Evolutionary conservation across 2,797 vertebrate species (phyloP).

Genomic region (Gila robusta): DNA sequence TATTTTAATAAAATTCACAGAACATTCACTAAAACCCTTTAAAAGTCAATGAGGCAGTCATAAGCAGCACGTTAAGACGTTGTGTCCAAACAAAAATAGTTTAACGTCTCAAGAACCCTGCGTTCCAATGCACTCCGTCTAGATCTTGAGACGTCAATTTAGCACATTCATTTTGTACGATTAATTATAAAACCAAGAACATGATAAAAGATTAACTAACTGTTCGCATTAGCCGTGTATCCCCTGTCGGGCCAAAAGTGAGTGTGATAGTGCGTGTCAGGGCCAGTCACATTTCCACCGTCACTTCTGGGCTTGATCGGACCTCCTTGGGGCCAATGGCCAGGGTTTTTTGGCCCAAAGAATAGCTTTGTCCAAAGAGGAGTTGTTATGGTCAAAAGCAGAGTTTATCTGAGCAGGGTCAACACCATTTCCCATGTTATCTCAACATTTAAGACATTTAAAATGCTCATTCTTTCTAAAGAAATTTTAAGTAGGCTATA

Average conservation of each 20-base stretch:
- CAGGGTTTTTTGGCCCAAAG: neutral
- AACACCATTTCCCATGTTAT: neutral
- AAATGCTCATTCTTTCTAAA: neutral
- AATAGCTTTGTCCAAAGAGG: neutral
- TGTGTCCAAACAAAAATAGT: neutral
- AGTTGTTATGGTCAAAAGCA: no score
- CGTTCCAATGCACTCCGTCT: neutral
- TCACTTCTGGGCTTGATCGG: neutral
- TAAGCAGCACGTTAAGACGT: neutral
- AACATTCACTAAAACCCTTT: neutral
- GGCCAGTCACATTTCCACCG: neutral
- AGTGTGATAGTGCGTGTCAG: no score
- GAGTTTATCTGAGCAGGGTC: neutral
- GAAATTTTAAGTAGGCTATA: neutral
- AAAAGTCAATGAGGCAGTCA: neutral
- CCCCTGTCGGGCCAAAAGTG: no score
- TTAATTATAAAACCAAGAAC: constrained; percentile 3
- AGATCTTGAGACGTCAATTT: neutral
- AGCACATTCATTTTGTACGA: neutral
- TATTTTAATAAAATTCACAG: neutral
- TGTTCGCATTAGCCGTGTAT: neutral
- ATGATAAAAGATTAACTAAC: neutral
- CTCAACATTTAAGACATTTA: neutral
- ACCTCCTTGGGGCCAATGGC: neutral
- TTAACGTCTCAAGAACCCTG: neutral